These are phyloP conservation scores for Embiotoca jacksoni DNA, from an alignment of 2,113 vertebrate species.

Conservation along the genomic window DNA sequence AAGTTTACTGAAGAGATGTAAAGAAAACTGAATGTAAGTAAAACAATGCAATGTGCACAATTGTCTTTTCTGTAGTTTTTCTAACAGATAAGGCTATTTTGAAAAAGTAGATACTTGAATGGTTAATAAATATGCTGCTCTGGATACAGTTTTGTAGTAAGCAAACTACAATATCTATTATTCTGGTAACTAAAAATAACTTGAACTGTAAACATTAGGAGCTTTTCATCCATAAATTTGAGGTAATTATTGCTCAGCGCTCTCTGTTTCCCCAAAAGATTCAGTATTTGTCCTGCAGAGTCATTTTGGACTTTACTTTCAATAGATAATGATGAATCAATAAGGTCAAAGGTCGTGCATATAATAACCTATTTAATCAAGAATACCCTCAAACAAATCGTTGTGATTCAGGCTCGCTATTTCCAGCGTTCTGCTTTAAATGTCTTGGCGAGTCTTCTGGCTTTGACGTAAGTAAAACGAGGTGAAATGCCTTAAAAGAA, in stretches of 20 bases:
- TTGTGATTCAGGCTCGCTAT: too few relatives aligned
- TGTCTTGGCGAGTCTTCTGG: too few relatives aligned
- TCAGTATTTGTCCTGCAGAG: not conserved
- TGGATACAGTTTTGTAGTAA: not conserved
- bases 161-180: too few relatives aligned
- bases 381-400: too few relatives aligned
- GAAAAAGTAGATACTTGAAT: not conserved
- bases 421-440: too few relatives aligned
- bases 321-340: not conserved
- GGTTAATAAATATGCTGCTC: not conserved
- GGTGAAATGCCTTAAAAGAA: too few relatives aligned
- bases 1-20: constrained; percentile 69
- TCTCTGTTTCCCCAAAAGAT: not conserved
- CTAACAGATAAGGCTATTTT: not conserved
- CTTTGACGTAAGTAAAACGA: too few relatives aligned
- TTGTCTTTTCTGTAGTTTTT: not conserved
- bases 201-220: not conserved
- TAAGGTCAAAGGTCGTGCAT: not conserved
- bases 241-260: not conserved
- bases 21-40: constrained; percentile 66
- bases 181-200: too few relatives aligned
- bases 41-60: constrained; percentile 49
- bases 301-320: not conserved
- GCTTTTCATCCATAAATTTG: too few relatives aligned
- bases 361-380: too few relatives aligned